phyloP scores from a whole-genome alignment of 2,888 invertebrate genomes.

The Torymus auratus region DNA sequence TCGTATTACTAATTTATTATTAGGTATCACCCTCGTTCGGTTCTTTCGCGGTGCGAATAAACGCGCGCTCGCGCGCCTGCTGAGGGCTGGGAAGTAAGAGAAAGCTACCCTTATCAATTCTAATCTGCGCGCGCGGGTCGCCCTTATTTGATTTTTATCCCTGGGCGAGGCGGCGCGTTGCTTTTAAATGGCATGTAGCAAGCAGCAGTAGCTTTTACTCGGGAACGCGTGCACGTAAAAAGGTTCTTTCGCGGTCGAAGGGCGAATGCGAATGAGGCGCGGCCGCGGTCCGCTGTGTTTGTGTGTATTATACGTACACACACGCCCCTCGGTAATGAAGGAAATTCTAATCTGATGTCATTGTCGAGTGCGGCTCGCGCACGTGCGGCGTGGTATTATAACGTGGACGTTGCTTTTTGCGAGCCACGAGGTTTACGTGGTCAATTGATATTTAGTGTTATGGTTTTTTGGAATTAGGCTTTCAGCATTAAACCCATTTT shows the following conservation, averaged over 20 bases:
- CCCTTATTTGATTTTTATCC: conserved; percentile 46
- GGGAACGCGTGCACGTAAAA: conserved; percentile 33
- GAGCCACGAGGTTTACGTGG: no score
- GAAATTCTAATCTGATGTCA: conserved; percentile 3
- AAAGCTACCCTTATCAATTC: conserved; percentile 57
- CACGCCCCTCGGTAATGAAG: background rate
- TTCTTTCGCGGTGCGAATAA: conserved; percentile 59
- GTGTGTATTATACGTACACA: no score
- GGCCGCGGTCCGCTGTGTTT: no score
- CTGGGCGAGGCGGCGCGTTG: background rate
- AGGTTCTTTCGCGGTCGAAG: conserved; percentile 40
- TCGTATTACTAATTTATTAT: conserved; percentile 76
- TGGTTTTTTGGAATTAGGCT: no score
- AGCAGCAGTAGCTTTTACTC: conserved; percentile 36
- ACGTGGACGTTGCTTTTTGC: no score
- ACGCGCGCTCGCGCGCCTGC: conserved; percentile 36
- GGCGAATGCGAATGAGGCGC: background rate
- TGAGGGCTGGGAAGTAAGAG: no score
- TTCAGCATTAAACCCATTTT: no score
- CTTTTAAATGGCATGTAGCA: no score
- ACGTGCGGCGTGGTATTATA: no score
- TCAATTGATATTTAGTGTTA: no score
- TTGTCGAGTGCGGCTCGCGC: no score
- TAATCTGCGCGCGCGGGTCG: conserved; percentile 51
- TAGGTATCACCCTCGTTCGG: conserved; percentile 67